Conservation (phyloP, 2,888 invertebrate species). For the Rambutsinella grinnellia region DNA sequence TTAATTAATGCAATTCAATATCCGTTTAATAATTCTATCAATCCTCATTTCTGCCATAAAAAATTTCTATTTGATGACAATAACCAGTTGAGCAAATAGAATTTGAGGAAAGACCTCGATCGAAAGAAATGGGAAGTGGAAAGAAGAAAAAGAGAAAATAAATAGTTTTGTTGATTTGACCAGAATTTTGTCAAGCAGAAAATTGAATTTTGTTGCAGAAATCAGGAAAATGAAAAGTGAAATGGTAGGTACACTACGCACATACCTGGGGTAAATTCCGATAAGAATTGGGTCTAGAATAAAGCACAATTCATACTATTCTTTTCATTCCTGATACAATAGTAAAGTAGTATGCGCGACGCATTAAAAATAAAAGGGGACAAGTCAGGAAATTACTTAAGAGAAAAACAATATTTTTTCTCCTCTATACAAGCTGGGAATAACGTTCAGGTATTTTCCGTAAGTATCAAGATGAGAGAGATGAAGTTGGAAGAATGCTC, state of each 20-base stretch:
- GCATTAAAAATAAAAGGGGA: conserved; percentile 42
- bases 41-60: too few species aligned
- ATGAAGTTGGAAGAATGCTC: conserved; percentile 38
- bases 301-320: background rate
- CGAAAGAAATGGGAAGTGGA: background rate
- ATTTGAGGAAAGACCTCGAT: background rate
- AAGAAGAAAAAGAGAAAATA: conserved; percentile 26
- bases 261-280: background rate
- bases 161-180: conserved; percentile 54
- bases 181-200: conserved; percentile 53
- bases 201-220: conserved; percentile 60
- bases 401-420: conserved; percentile 54
- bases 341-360: conserved; percentile 40
- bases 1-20: too few species aligned
- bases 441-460: conserved; percentile 25
- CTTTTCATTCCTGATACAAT: background rate
- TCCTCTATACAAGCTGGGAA: too few species aligned
- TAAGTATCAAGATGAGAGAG: conserved; percentile 2
- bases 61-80: background rate
- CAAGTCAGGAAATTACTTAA: conserved; percentile 57
- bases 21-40: too few species aligned
- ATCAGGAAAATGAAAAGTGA: conserved; percentile 57
- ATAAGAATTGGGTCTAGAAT: background rate
- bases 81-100: background rate
- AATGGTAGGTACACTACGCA: conserved; percentile 15